These are phyloP conservation scores for Pelosia muscerda DNA, from an alignment of 2,888 invertebrate species.

Conservation along the genomic window DNA sequence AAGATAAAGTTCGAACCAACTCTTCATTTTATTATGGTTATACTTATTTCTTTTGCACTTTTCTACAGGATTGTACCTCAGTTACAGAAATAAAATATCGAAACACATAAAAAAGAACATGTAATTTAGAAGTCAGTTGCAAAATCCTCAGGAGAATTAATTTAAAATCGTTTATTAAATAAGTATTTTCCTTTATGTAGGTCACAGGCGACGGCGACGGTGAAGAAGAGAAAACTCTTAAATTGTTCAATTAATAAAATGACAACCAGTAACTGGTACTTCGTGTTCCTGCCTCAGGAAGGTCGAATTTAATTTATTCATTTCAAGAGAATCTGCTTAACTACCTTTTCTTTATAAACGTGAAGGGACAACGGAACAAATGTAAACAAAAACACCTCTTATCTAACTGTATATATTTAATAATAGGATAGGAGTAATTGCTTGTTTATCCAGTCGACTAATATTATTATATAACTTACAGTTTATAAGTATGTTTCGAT, in stretches of 20 bases:
- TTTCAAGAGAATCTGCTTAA: background rate
- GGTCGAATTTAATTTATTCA: background rate
- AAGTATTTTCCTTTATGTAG: background rate
- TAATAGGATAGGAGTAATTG: background rate
- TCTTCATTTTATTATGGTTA: too few species aligned
- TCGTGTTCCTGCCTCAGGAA: background rate
- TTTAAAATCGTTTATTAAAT: background rate
- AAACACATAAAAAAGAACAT: background rate
- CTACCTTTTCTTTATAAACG: background rate
- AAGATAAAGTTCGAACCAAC: too few species aligned
- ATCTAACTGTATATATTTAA: background rate
- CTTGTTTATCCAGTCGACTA: background rate
- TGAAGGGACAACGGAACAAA: background rate
- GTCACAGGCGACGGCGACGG: background rate
- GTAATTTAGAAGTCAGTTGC: background rate
- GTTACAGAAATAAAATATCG: background rate
- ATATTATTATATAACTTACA: background rate
- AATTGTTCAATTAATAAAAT: conserved; percentile 9
- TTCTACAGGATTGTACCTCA: too few species aligned
- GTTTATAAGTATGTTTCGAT: background rate
- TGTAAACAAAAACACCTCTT: background rate
- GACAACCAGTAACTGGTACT: background rate
- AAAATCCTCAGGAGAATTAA: background rate
- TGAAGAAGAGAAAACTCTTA: background rate
- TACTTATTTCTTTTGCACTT: too few species aligned